Conservation (phyloP, 2,797 vertebrate genomes). For the Acropternis orthonyx region DNA sequence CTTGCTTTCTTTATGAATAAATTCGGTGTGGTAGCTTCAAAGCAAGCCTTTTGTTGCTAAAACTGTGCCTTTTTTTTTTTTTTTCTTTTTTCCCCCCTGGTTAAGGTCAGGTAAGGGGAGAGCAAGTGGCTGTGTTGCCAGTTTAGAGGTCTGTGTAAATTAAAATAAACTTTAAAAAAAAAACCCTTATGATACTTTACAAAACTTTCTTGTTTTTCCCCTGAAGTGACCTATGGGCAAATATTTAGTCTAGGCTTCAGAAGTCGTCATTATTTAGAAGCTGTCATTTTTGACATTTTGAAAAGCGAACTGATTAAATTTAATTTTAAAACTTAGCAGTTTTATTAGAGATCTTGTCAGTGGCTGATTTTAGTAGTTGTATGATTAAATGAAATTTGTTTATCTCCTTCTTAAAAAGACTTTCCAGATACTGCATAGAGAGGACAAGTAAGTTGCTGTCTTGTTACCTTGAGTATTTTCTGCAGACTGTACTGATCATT, state of each 20-base stretch:
- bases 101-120: conserved; percentile 20
- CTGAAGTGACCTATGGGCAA: conserved; percentile 4
- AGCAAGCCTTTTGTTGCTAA: not conserved
- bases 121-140: not conserved
- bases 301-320: not conserved
- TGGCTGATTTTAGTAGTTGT: conserved; percentile 13
- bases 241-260: conserved; percentile 23
- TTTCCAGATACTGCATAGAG: not conserved
- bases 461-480: not conserved
- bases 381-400: conserved; percentile 32
- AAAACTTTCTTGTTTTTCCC: conserved; percentile 2
- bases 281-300: not conserved
- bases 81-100: no score
- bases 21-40: not conserved
- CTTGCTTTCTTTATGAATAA: not conserved
- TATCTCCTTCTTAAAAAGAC: conserved; percentile 11
- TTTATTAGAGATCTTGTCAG: not conserved
- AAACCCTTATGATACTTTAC: not conserved
- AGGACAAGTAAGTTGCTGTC: not conserved
- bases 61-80: not conserved
- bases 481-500: not conserved
- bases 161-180: not conserved
- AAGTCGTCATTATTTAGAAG: not conserved
- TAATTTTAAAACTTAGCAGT: not conserved
- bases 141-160: conserved; percentile 14